Evolutionary conservation across 2,113 vertebrate genomes (phyloP), one percentile per base, ranked within the genome.

Genomic region (Clarias macrocephalus): DNA sequence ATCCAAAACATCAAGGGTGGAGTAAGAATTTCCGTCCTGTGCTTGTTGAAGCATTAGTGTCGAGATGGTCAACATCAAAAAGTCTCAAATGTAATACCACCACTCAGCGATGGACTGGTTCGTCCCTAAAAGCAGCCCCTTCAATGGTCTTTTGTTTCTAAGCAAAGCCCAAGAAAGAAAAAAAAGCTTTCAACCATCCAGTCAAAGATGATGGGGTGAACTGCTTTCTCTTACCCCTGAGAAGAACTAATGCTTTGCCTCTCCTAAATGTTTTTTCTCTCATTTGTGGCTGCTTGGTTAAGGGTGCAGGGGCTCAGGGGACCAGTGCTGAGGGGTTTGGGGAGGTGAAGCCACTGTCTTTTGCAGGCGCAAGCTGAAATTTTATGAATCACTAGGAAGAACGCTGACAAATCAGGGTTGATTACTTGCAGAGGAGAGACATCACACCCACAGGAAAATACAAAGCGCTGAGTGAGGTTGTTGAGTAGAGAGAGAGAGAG

Each of bases 401-500:
- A 93, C 91, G 94, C 95, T 92, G 92, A 95, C 94, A 93, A 94
- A 95, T 96, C 93, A 95, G 95, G 93, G 94, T 94, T 94, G 94
- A 91, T 94, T 95, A 96, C 96, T 95, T 92, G 91, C 91, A 89
- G 92, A 94, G 93, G 91, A 93, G 92, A 94, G 93, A 95, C 94
- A 95, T 94, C 92, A 93, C 94, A 95, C 94, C 93, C 94, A 94
- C 93, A 95, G 93, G 92, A 89, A 94, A 91, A 95, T 85, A 94
- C 93, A 96, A 96, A 96, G 93, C 77, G 95, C 96, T 95, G 95
- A 96, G 95, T 89, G 82, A 91, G 63, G 93, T 92, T 92, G 92
- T 91, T 91, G 92, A 88, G 85, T 7, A 86, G 88, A 91, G 90
- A 92, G 92, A 92, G 91, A 52, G 80, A 90, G 90, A 90, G 88